Evolutionary conservation across 2,888 invertebrate genomes (phyloP), one percentile per base, ranked within the genome.

Genomic region (Cheilosia impressa): DNA sequence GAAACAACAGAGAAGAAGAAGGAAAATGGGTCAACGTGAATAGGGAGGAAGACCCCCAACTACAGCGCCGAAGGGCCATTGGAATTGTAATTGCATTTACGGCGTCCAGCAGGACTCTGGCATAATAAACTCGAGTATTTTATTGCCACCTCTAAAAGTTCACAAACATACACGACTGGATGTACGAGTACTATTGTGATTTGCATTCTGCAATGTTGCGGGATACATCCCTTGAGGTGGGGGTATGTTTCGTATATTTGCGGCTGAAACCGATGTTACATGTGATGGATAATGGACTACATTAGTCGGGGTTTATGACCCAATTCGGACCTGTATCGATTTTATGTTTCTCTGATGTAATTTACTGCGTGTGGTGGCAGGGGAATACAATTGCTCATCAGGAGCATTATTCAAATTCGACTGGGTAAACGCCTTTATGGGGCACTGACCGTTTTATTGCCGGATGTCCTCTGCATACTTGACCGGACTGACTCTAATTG

Each of bases 131-230:
- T 72, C 27, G n/a, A 65, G 58, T 58, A 45, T 34, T 79, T 79
- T 79, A 79, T 72, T 58, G 58, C 65, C 65, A 50, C 47, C 65
- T 79, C 65, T 31, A 41, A 62, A 27, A 71, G 50, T 57, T 50
- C 55, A 27, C 24, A 55, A 38, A 53, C 60, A 62, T 53, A 17
- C 62, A 69, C 13, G 13, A 10, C 17, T 53, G 68, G 53, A 68
- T 62, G 77, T 57, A 41, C 55, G 34, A 57, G 77, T 57, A 41
- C 55, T 45, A 57, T 22, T 66, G 43, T 71, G 78, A 79, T 79
- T 79, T 79, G 79, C 79, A 79, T 79, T 65, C 71, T 58, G 47
- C 47, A 68, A 57, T 58, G 24, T 38, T 38, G 27, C 9, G 43
- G 55, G 22, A 52, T 52, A 22, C 22, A 15, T 22, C 15, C 62